phyloP scores from a whole-genome alignment of 2,888 invertebrate species.

The Acleris laterana region DNA sequence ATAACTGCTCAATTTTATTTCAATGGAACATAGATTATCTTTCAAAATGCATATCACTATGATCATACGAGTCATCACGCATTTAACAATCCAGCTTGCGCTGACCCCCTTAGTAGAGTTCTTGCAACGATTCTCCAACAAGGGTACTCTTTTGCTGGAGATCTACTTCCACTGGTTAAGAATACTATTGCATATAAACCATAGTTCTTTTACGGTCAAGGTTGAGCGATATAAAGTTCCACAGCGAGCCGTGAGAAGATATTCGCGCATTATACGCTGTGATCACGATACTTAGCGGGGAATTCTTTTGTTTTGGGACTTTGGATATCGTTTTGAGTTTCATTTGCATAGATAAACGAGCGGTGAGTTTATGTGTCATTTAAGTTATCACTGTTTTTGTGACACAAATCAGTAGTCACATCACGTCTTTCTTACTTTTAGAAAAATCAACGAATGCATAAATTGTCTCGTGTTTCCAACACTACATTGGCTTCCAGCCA shows the following conservation, averaged over 20 bases:
- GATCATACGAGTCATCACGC: slow-evolving; percentile 49
- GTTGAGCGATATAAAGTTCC: slow-evolving; percentile 52
- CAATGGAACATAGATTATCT: slow-evolving; percentile 33
- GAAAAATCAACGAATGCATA: no score
- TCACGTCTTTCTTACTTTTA: no score
- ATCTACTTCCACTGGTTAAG: slow-evolving; percentile 43
- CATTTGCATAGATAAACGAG: slow-evolving; percentile 19
- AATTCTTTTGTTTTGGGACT: slow-evolving; percentile 51
- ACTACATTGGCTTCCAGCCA: no score
- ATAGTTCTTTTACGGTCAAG: slow-evolving; percentile 68
- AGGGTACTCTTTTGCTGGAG: slow-evolving; percentile 38
- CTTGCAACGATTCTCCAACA: slow-evolving; percentile 37
- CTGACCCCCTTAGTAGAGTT: slow-evolving; percentile 39
- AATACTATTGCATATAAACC: slow-evolving; percentile 42
- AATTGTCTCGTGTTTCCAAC: no score
- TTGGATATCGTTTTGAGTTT: slow-evolving; percentile 41
- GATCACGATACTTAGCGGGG: slow-evolving; percentile 50
- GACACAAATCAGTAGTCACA: no score
- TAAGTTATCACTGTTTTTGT: background rate
- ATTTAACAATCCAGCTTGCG: slow-evolving; percentile 40
- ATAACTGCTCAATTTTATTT: slow-evolving; percentile 37
- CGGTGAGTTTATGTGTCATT: slow-evolving; percentile 11
- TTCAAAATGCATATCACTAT: slow-evolving; percentile 47
- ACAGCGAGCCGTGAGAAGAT: slow-evolving; percentile 55
- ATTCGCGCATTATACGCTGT: slow-evolving; percentile 43